phyloP scores from a whole-genome alignment of 2,797 vertebrate species.

The Sphenodon punctatus region DNA sequence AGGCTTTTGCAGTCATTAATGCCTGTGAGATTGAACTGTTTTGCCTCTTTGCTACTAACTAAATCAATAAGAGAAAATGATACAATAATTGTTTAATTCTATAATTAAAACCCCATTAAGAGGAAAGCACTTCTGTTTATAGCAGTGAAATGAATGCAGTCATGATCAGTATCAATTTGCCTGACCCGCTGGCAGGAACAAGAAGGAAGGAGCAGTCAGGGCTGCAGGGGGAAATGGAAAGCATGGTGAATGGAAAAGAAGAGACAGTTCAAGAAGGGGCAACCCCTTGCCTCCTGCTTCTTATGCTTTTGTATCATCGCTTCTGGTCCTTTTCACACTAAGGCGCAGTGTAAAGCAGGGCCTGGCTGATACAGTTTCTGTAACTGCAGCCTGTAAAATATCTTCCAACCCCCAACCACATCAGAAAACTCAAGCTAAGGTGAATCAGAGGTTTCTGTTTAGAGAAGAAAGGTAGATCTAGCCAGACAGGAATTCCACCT shows the following conservation, averaged over 20 bases:
- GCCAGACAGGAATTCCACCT: neutral
- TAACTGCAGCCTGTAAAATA: neutral
- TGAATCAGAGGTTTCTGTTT: neutral
- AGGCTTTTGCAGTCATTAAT: neutral
- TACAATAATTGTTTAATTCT: neutral
- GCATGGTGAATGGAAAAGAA: neutral
- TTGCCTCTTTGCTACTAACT: neutral
- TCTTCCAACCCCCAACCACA: neutral
- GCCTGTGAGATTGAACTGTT: neutral
- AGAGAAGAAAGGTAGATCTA: neutral
- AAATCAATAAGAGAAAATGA: neutral
- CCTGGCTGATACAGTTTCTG: neutral
- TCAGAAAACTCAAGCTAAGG: neutral
- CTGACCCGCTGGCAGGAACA: neutral
- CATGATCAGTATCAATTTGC: neutral
- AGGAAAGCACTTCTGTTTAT: neutral
- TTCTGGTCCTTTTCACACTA: neutral
- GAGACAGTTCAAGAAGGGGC: neutral
- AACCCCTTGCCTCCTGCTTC: neutral
- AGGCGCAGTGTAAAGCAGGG: neutral
- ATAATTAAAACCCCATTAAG: constrained; percentile 2
- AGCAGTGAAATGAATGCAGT: neutral
- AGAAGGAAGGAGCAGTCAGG: neutral
- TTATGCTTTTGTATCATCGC: neutral
- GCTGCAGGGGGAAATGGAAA: neutral